Evolutionary conservation across 2,888 invertebrate species (phyloP).

Genomic region (Andricus curvator): DNA sequence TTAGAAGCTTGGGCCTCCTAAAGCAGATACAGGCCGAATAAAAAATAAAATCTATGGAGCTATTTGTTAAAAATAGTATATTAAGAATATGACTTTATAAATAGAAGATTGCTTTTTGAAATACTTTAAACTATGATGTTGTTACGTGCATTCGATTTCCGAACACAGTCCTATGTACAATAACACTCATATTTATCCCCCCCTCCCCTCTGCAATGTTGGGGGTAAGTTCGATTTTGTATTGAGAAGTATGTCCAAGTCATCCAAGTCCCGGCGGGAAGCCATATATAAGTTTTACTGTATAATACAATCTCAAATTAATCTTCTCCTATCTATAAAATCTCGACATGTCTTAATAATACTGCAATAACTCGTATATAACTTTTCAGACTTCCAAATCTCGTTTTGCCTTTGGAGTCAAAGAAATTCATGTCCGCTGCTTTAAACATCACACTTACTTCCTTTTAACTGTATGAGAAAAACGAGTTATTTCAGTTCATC

Average conservation of each 20-base stretch:
- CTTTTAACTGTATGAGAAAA: too few species aligned
- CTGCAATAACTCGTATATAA: background rate
- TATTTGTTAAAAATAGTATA: background rate
- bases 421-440: too few species aligned
- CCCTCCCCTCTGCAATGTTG: background rate
- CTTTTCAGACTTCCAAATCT: too few species aligned
- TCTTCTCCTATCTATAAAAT: background rate
- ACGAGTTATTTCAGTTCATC: too few species aligned
- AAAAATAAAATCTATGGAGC: slow-evolving; percentile 9
- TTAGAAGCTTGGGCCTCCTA: slow-evolving; percentile 88
- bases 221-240: background rate
- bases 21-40: slow-evolving; percentile 58
- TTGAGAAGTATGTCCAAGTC: background rate
- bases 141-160: background rate
- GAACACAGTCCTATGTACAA: background rate
- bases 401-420: too few species aligned
- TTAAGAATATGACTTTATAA: background rate
- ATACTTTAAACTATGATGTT: background rate
- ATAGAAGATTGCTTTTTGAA: background rate
- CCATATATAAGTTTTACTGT: background rate
- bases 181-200: background rate
- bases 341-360: background rate
- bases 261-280: background rate
- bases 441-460: too few species aligned
- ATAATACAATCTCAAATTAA: background rate